A percentile compares a stretch with the other conserved stretches of the same genome.
Evolutionary conservation across 2,797 vertebrate genomes (phyloP).

Genomic region (Liasis olivaceus): DNA sequence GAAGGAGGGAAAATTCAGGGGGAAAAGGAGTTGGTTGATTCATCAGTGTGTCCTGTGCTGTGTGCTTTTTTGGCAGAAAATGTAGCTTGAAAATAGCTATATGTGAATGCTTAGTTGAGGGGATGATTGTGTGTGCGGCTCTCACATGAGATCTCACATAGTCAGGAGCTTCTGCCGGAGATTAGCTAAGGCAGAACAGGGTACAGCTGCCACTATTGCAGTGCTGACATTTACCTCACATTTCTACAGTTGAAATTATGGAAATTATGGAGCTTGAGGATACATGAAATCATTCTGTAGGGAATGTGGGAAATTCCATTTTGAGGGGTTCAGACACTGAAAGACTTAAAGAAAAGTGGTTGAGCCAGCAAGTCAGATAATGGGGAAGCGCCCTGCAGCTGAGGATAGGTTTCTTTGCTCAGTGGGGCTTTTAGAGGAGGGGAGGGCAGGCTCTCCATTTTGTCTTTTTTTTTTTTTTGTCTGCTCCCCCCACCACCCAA

Average conservation of each 20-base stretch:
- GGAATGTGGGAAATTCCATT: background rate
- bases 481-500: too few species aligned
- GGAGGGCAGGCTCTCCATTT: too few species aligned
- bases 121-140: background rate
- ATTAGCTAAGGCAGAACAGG: too few species aligned
- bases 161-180: background rate
- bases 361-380: too few species aligned
- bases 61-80: background rate
- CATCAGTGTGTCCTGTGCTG: too few species aligned
- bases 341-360: too few species aligned
- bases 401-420: too few species aligned
- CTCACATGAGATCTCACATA: background rate
- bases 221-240: background rate
- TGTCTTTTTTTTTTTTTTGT: too few species aligned
- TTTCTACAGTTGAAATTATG: too few species aligned
- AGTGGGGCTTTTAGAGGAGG: too few species aligned
- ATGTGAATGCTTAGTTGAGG: background rate
- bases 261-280: background rate
- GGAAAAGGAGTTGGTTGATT: background rate
- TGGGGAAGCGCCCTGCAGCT: too few species aligned
- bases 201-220: background rate
- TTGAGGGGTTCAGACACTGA: too few species aligned
- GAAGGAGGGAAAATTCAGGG: background rate
- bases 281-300: background rate
- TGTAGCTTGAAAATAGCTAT: background rate